Percentiles rank a stretch among this genome's conserved stretches.
These are phyloP conservation scores for Trialeurodes vaporariorum DNA, from an alignment of 1,140 invertebrate genomes.

Conservation along the genomic window DNA sequence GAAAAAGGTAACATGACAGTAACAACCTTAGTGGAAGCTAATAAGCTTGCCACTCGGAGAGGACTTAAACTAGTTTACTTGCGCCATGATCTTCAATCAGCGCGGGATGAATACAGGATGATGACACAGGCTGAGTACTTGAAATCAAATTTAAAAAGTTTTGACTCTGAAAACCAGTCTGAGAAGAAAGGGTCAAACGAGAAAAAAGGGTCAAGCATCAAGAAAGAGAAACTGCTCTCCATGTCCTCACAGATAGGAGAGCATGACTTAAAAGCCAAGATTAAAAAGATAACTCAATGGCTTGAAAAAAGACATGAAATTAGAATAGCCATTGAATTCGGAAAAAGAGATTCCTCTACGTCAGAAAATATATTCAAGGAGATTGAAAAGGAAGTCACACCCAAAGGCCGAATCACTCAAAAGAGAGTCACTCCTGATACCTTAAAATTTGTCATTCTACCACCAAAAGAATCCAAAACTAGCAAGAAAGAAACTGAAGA, in stretches of 20 bases:
- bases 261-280: slow-evolving; percentile 42
- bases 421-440: background rate
- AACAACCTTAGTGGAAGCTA: background rate
- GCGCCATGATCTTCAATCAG: background rate
- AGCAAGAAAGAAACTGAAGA: background rate
- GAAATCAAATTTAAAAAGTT: background rate
- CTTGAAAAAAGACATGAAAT: slow-evolving; percentile 47
- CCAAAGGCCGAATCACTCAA: background rate
- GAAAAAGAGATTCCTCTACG: background rate
- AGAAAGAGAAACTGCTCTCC: slow-evolving; percentile 39
- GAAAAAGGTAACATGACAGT: background rate
- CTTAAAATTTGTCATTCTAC: background rate
- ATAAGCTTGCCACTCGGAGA: background rate
- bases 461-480: background rate
- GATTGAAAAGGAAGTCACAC: background rate
- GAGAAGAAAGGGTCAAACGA: background rate
- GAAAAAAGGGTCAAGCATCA: no score
- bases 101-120: background rate
- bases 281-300: slow-evolving; percentile 35
- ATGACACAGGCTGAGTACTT: background rate
- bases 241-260: slow-evolving; percentile 46
- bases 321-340: slow-evolving; percentile 38
- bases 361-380: background rate
- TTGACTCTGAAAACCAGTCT: background rate
- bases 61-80: background rate